Evolutionary conservation across 2,113 vertebrate species (phyloP).

Genomic region (Suricata suricatta): DNA sequence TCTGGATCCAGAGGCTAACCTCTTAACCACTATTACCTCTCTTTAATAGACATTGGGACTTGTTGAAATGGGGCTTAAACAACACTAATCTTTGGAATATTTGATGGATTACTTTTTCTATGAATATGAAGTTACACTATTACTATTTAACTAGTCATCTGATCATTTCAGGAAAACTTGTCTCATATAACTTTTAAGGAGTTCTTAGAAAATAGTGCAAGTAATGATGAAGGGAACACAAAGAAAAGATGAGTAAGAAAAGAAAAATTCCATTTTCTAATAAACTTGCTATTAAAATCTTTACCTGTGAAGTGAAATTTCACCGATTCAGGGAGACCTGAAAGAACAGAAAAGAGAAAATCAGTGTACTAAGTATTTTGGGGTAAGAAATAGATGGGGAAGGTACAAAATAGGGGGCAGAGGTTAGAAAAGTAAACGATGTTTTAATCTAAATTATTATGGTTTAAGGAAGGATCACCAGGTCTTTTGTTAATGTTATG

Average conservation of each 20-base stretch:
- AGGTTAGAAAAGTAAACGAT: background rate
- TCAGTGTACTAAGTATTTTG: background rate
- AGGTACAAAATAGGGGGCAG: background rate
- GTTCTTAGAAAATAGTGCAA: background rate
- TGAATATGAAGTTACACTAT: background rate
- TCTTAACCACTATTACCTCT: background rate
- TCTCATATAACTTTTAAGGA: conserved; percentile 19
- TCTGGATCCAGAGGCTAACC: background rate
- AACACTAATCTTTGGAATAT: conserved; percentile 1
- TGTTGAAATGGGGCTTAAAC: background rate
- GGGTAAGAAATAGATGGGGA: background rate
- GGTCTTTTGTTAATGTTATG: conserved; percentile 26
- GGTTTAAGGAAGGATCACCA: background rate
- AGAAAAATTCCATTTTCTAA: background rate
- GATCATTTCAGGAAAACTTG: background rate
- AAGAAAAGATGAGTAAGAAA: background rate
- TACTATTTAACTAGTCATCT: background rate
- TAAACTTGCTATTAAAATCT: background rate
- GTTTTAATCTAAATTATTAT: conserved; percentile 25
- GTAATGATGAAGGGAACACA: background rate
- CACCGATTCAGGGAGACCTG: conserved; percentile 95
- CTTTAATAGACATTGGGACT: background rate
- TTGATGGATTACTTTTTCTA: background rate
- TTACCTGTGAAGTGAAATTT: conserved; percentile 96
- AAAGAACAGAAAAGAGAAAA: conserved; percentile 35